Percentiles rank a stretch among this genome's conserved stretches.
phyloP scores from a whole-genome alignment of 2,797 vertebrate species.

The Capromys pilorides region DNA sequence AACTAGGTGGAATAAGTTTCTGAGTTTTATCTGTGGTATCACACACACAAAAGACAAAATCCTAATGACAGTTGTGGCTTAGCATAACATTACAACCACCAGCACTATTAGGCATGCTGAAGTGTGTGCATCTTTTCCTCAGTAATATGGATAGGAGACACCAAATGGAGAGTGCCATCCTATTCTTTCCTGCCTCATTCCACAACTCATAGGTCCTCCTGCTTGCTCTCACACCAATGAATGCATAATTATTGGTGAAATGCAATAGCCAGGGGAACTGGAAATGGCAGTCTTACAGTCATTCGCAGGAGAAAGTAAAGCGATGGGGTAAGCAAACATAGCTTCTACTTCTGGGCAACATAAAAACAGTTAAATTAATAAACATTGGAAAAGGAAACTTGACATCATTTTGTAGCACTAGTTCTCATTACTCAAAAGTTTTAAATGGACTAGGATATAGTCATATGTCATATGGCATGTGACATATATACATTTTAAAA shows the following conservation, averaged over 20 bases:
- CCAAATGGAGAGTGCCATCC: neutral
- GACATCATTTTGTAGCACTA: conserved; percentile 44
- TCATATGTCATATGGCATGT: neutral
- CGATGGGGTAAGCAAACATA: neutral
- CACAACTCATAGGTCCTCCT: neutral
- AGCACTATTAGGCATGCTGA: neutral
- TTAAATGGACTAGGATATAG: conserved; percentile 40
- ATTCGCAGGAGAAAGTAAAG: neutral
- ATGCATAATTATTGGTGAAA: neutral
- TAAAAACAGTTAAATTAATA: neutral
- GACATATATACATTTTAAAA: neutral
- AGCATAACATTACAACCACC: neutral
- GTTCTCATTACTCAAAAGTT: conserved; percentile 61
- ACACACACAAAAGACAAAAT: neutral
- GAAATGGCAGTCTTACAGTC: neutral
- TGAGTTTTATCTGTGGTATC: too few relatives aligned
- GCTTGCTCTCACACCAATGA: neutral
- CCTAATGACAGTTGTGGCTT: neutral
- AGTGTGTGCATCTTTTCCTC: neutral
- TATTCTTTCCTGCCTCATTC: neutral
- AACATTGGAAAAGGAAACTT: neutral
- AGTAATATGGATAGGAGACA: neutral
- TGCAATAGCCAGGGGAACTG: neutral
- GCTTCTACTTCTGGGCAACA: neutral
- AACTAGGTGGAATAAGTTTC: too few relatives aligned